Evolutionary conservation across 2,797 vertebrate genomes (phyloP).

Genomic region (Tragelaphus oryx): DNA sequence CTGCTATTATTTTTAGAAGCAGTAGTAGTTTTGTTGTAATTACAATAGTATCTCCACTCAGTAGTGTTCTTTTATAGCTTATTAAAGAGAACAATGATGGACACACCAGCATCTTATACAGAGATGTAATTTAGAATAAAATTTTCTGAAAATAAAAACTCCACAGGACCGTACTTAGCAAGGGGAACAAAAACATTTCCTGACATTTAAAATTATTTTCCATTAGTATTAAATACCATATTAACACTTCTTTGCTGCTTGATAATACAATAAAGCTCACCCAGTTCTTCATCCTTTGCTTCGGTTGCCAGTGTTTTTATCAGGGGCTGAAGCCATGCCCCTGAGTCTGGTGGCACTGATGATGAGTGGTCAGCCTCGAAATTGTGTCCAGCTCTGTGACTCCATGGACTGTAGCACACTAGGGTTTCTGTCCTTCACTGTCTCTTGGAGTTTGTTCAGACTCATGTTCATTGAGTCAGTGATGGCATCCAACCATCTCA

Average conservation of each 20-base stretch:
- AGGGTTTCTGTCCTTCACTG: background rate
- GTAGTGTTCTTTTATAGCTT: background rate
- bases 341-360: background rate
- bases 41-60: background rate
- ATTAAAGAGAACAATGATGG: background rate
- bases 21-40: background rate
- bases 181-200: background rate
- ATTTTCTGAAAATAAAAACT: slow-evolving; percentile 20
- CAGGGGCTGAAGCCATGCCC: background rate
- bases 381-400: background rate
- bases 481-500: background rate
- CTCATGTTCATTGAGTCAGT: background rate
- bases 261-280: background rate
- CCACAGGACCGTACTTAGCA: background rate
- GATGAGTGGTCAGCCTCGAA: background rate
- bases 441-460: background rate
- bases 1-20: too few species aligned
- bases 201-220: background rate
- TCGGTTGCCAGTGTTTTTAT: background rate
- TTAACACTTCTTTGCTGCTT: slow-evolving; percentile 3
- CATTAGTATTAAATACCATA: background rate
- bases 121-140: slow-evolving; percentile 10
- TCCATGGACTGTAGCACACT: background rate
- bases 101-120: background rate
- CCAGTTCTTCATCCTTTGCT: background rate